Base-by-base conservation (phyloP, 2,888 invertebrate species). In the Nysson spinosus region DNA sequence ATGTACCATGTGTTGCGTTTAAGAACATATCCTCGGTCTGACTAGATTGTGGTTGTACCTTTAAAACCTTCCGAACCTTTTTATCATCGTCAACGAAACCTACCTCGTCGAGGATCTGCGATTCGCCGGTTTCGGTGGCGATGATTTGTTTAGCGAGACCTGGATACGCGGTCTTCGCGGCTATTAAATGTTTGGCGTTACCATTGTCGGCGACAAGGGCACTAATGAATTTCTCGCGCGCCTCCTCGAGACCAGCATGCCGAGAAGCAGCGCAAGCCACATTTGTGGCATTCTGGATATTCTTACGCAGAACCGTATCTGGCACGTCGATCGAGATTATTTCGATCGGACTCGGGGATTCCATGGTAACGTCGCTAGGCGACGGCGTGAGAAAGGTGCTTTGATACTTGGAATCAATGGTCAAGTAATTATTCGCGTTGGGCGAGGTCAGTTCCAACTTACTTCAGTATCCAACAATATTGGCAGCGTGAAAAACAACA, bases 71-170 rank as follows among this genome's bases (percentile, higher is more conserved):
- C 39, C 57, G 65, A 28, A 61, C 37, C 35, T 11, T 69, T 22
- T 30, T 50, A 20, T 78, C 76, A 58, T 73, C 72, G 68, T 70
- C 70, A 67, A 64, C 60, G 60, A 69, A 77, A 67, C 83, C 84
- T 84, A 84, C 83, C 83, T 84, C 83, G 51, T 78, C 75, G 65
- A 83, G 77, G 67, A 83, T 82, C 72, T 82, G 80, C 64, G 83
- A 81, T 51, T 83, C 78, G 63, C 82, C 83, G 56, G 75, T 79
- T 73, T 80, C 80, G 72, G 79, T 83, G 72, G 83, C 79, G 78
- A 93, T 89, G 20, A 94, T 91, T 88, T 94, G 93, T 9, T 94
- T 93, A 0, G 93, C 93, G 85, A 93, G 93, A 1, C 94, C 94
- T 0, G 94, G 94, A 26, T 91, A 77, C 88, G 89, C 26, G 89